Base-by-base conservation (phyloP, 2,797 vertebrate species). In the Mus spretus region DNA sequence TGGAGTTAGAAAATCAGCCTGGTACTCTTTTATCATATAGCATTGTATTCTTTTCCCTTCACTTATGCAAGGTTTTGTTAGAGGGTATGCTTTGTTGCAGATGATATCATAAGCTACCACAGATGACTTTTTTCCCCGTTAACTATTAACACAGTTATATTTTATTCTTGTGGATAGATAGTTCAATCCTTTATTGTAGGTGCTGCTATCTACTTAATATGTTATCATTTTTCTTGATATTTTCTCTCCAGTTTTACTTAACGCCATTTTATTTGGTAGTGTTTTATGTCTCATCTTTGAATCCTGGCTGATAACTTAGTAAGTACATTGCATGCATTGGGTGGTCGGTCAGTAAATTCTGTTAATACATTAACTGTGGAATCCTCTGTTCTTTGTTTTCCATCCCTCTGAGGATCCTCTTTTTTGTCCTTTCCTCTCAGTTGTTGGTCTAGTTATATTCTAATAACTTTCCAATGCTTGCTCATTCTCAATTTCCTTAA, bases 301-400 rank as follows among this genome's bases (percentile, higher is more conserved):
- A 72, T 95, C n/a, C 50, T 94, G 10, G 37, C 44, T 95, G 15
- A 89, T 81, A 88, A 53, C 19, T 70, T 31, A 59, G 0, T 81
- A 47, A 59, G 0, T 81, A 47, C 81, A 44, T 87, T 24, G 12
- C 57, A 82, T 97, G 72, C 22, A 93, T 92, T 74, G 67, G 15
- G 50, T 63, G 34, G 31, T n/a, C 67, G 20, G 47, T 75, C n/a
- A 72, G 47, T 74, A 89, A 91, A 59, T 94, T 84, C 37, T 92
- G 93, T 34, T 91, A 90, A 57, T 92, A 17, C 92, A 84, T 90
- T 37, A 81, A 91, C 85, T 93, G 20, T 96, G 85, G 26, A 63
- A 78, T 96, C 14, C 14, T 37, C 40, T 81, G 26, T 61, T 95
- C 53, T 96, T 96, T 95, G 17, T 79, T 14, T 93, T 84, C 82